A percentile compares a stretch with the other conserved stretches of the same genome.
Conservation (phyloP, 2,797 vertebrate genomes). For the Heterohyrax brucei region DNA sequence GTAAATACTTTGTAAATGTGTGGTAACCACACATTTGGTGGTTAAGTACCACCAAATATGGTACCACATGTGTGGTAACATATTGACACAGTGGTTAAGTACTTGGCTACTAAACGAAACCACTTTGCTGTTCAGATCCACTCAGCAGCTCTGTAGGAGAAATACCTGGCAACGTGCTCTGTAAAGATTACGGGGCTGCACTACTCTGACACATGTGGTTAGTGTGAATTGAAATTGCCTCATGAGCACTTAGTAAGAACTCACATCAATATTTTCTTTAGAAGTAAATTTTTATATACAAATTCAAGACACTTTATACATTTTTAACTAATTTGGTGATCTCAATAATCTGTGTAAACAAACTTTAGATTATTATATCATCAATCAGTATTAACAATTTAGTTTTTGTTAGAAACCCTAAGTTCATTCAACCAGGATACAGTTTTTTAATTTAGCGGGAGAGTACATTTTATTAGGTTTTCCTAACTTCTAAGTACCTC, state of each 20-base stretch:
- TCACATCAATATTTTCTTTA: constrained; percentile 41
- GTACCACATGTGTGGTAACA: neutral
- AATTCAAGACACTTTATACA: neutral
- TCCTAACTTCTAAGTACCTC: neutral
- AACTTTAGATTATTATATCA: neutral
- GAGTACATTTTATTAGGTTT: neutral
- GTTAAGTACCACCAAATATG: neutral
- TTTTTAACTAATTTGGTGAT: constrained; percentile 16
- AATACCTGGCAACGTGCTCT: neutral
- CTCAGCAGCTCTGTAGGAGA: neutral
- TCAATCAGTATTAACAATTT: constrained; percentile 23
- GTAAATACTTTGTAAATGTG: too few species aligned
- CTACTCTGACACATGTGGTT: neutral
- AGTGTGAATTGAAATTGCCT: neutral
- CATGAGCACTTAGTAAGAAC: neutral
- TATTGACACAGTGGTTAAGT: neutral
- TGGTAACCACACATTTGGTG: too few species aligned
- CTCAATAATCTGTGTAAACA: neutral
- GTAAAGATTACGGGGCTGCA: neutral
- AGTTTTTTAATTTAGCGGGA: constrained; percentile 19
- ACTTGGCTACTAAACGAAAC: neutral
- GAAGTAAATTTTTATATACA: neutral
- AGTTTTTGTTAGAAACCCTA: constrained; percentile 33
- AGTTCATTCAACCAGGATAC: neutral
- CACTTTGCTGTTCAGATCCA: neutral